phyloP scores from a whole-genome alignment of 2,797 vertebrate genomes.

The Thamnophis elegans region DNA sequence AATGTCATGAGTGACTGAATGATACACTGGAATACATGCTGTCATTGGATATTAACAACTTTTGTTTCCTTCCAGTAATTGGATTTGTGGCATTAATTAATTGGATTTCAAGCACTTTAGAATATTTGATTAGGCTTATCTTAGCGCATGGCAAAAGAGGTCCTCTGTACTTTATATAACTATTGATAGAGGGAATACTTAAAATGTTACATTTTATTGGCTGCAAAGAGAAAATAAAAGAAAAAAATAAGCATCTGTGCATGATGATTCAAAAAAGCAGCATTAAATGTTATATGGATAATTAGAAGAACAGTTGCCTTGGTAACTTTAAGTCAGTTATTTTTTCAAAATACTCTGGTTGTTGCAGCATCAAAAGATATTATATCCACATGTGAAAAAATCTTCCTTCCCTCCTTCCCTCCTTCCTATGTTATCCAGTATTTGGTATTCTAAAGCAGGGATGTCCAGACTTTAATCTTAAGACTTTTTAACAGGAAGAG shows the following conservation, averaged over 20 bases:
- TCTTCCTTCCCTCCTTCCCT: not conserved
- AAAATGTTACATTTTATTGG: constrained; percentile 51
- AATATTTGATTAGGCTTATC: constrained; percentile 53
- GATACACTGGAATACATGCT: not conserved
- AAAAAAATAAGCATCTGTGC: constrained; percentile 45
- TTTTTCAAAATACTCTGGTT: constrained; percentile 49
- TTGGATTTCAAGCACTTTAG: constrained; percentile 51
- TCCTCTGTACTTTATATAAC: constrained; percentile 42
- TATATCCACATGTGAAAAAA: not conserved
- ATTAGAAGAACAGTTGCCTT: constrained; percentile 53
- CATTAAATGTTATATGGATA: constrained; percentile 38
- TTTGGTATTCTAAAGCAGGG: not conserved
- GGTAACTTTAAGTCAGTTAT: constrained; percentile 56
- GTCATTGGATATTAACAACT: not conserved
- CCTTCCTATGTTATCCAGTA: not conserved
- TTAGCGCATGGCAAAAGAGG: constrained; percentile 52
- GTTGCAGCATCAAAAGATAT: constrained; percentile 45
- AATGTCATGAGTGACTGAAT: not conserved
- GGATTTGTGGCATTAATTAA: constrained; percentile 64
- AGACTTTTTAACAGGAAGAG: not conserved
- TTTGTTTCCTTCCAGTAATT: constrained; percentile 51
- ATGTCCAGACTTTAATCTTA: not conserved
- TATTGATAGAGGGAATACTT: constrained; percentile 44
- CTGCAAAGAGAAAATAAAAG: constrained; percentile 41
- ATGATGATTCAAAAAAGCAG: constrained; percentile 44